A percentile compares a stretch with the other conserved stretches of the same genome.
Conservation (phyloP, 2,888 invertebrate genomes). For the Ethmia dodecea region DNA sequence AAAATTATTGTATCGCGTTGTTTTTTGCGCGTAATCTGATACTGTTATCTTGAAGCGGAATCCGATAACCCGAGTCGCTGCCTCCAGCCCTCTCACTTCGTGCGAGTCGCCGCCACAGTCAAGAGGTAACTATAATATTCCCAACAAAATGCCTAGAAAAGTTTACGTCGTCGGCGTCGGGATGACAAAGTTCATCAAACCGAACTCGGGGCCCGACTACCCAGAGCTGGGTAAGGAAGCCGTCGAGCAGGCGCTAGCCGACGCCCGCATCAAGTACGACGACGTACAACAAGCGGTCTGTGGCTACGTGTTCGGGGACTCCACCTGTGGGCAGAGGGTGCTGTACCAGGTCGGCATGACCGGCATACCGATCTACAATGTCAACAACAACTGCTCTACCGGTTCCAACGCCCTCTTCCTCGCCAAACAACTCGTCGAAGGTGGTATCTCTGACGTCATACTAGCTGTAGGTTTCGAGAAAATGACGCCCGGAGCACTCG, state of each 20-base stretch:
- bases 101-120: slow-evolving; percentile 40
- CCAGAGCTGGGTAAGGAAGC: slow-evolving; percentile 97
- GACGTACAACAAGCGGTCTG: slow-evolving; percentile 93
- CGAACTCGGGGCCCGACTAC: slow-evolving; percentile 93
- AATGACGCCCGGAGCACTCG: slow-evolving; percentile 95
- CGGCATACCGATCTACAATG: slow-evolving; percentile 98
- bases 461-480: slow-evolving; percentile 98
- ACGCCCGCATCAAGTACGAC: slow-evolving; percentile 86
- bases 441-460: slow-evolving; percentile 91
- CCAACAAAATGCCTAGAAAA: slow-evolving; percentile 66
- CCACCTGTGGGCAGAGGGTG: slow-evolving; percentile 96
- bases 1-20: too few relatives aligned
- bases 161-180: slow-evolving; percentile 97
- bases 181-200: slow-evolving; percentile 99
- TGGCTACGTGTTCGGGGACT: slow-evolving; percentile 97
- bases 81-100: slow-evolving; percentile 22
- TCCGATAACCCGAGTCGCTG: too few relatives aligned
- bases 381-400: slow-evolving; percentile 99
- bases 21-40: slow-evolving; percentile 6
- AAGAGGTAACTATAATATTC: slow-evolving; percentile 59
- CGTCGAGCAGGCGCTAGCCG: slow-evolving; percentile 89
- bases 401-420: slow-evolving; percentile 95
- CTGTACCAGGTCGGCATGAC: slow-evolving; percentile 96
- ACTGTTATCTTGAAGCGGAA: too few relatives aligned
- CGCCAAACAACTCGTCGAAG: slow-evolving; percentile 94